phyloP scores from a whole-genome alignment of 2,797 vertebrate genomes.

The Nannoperca obscura region DNA sequence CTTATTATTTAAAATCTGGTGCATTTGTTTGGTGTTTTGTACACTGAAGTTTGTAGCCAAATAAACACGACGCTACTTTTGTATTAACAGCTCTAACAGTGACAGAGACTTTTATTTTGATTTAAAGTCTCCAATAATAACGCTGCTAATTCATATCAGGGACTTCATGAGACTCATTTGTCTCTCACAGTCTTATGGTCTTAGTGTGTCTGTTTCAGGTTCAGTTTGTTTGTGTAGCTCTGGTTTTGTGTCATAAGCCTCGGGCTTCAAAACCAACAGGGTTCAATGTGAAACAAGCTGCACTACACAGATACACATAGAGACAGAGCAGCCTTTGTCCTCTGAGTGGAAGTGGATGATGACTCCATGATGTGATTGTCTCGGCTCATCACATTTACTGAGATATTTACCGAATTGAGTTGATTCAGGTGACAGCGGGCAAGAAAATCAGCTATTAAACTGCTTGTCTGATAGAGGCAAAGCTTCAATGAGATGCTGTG shows the following conservation, averaged over 20 bases:
- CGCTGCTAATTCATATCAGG: neutral
- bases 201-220: neutral
- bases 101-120: neutral
- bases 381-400: slow-evolving; percentile 22
- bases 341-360: slow-evolving; percentile 35
- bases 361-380: slow-evolving; percentile 12
- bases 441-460: neutral
- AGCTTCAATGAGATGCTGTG: neutral
- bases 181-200: neutral
- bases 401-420: slow-evolving; percentile 11
- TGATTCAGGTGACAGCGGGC: neutral
- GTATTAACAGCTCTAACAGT: neutral
- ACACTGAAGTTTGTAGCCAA: neutral
- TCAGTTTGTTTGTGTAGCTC: slow-evolving; percentile 10
- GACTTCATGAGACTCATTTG: neutral
- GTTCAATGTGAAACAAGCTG: slow-evolving; percentile 18
- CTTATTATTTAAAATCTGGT: neutral
- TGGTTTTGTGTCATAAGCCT: slow-evolving; percentile 34
- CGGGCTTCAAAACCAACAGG: slow-evolving; percentile 24
- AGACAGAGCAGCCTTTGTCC: slow-evolving; percentile 50
- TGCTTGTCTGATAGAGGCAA: neutral
- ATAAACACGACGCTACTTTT: neutral
- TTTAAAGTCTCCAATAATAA: neutral
- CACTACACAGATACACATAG: slow-evolving; percentile 1
- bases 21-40: neutral